Conservation (phyloP, 1,140 invertebrate genomes). For the Oreohelix idahoensis region DNA sequence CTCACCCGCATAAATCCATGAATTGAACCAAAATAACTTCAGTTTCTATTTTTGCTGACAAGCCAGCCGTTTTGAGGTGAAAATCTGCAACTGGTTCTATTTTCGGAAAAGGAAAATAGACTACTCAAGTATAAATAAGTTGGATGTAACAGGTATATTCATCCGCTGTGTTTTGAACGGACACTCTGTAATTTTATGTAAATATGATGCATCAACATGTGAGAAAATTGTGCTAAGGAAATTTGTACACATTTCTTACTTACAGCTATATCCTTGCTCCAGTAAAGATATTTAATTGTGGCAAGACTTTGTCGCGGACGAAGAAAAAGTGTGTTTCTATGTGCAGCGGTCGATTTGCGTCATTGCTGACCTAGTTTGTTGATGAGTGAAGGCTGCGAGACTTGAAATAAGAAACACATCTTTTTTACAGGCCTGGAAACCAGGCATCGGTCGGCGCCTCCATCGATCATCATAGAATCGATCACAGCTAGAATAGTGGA, state of each 20-base stretch:
- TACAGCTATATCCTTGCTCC: neutral
- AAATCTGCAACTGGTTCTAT: slow-evolving; percentile 54
- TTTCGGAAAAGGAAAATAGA: slow-evolving; percentile 58
- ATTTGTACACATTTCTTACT: too few relatives aligned
- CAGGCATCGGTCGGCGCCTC: slow-evolving; percentile 14
- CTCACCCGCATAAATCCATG: slow-evolving; percentile 57
- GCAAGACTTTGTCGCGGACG: slow-evolving; percentile 44
- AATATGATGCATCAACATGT: too few relatives aligned
- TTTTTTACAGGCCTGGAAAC: neutral
- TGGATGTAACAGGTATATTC: slow-evolving; percentile 34
- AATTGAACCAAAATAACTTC: slow-evolving; percentile 59
- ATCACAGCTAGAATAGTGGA: slow-evolving; percentile 12
- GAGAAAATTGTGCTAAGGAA: too few relatives aligned
- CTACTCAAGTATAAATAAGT: slow-evolving; percentile 39
- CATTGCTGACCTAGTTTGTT: slow-evolving; percentile 52
- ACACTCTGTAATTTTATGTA: too few relatives aligned
- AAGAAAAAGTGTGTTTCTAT: slow-evolving; percentile 43
- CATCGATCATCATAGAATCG: slow-evolving; percentile 32
- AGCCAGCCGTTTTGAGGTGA: slow-evolving; percentile 47
- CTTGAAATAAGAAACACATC: slow-evolving; percentile 18
- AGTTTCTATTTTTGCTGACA: slow-evolving; percentile 55
- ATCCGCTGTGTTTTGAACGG: slow-evolving; percentile 27
- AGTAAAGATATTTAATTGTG: neutral
- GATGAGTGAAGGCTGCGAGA: slow-evolving; percentile 27
- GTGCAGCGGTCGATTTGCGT: slow-evolving; percentile 52